phyloP scores from a whole-genome alignment of 2,888 invertebrate species.

The Xestoiulus laeticollis region DNA sequence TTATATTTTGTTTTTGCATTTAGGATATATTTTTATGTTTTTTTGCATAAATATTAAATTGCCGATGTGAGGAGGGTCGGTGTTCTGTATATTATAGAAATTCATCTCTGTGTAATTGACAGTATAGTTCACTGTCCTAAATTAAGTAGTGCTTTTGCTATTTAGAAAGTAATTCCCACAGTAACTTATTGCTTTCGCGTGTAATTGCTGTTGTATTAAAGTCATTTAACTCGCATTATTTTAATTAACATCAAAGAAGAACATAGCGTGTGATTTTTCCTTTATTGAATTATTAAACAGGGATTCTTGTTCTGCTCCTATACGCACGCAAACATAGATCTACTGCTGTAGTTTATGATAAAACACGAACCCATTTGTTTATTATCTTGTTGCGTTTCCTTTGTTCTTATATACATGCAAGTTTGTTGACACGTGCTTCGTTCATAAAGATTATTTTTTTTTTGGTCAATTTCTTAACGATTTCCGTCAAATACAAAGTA shows the following conservation, averaged over 20 bases:
- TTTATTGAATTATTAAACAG: constrained; percentile 8
- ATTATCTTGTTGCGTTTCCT: neutral
- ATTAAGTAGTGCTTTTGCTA: neutral
- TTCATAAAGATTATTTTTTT: neutral
- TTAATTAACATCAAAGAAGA: constrained; percentile 16
- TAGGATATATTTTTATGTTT: too few species aligned
- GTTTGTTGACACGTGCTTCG: neutral
- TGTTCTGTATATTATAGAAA: too few species aligned
- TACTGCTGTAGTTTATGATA: neutral
- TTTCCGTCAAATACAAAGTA: too few species aligned
- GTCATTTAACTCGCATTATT: constrained; percentile 9
- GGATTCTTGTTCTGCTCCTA: neutral
- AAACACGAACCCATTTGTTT: neutral
- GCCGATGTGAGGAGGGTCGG: too few species aligned
- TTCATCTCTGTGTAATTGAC: neutral
- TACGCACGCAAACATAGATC: neutral
- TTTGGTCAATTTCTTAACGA: too few species aligned
- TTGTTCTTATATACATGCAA: neutral
- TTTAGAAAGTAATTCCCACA: neutral
- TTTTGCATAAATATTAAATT: too few species aligned
- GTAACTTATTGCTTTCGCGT: neutral
- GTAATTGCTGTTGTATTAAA: neutral
- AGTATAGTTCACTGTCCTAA: neutral
- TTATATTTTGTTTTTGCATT: too few species aligned
- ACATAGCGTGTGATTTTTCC: neutral